phyloP scores from a whole-genome alignment of 2,797 vertebrate genomes.

The Onychomys arenicola region DNA sequence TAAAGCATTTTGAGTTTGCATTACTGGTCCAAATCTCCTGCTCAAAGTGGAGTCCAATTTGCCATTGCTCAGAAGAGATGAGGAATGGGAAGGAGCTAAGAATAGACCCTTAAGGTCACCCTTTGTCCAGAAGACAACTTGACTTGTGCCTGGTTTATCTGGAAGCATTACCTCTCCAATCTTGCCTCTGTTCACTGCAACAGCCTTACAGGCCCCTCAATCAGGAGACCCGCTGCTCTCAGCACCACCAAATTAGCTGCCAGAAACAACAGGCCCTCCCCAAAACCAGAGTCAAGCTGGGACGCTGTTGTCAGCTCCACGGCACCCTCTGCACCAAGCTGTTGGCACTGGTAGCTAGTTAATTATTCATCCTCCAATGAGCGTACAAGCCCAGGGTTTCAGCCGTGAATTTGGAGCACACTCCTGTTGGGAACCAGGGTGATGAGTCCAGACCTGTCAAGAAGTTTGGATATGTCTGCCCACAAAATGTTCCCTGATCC shows the following conservation, averaged over 20 bases:
- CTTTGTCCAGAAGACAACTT: background rate
- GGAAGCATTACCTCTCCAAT: background rate
- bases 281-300: conserved; percentile 42
- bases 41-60: background rate
- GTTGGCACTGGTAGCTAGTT: conserved; percentile 52
- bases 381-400: conserved; percentile 43
- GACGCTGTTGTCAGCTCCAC: background rate
- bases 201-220: background rate
- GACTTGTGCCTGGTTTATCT: background rate
- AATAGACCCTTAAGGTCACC: no score
- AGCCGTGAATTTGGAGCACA: conserved; percentile 54
- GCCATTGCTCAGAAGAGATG: background rate
- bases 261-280: background rate
- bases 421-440: conserved; percentile 41
- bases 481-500: conserved; percentile 65
- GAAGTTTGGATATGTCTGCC: conserved; percentile 73
- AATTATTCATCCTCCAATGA: conserved; percentile 70
- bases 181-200: background rate
- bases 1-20: background rate
- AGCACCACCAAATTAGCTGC: background rate
- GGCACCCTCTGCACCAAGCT: conserved; percentile 37
- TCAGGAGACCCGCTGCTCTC: background rate
- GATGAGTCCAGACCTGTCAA: conserved; percentile 75
- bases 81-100: background rate
- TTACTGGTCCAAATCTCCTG: background rate